Conservation (phyloP, 2,113 vertebrate genomes). For the Larimichthys crocea region DNA sequence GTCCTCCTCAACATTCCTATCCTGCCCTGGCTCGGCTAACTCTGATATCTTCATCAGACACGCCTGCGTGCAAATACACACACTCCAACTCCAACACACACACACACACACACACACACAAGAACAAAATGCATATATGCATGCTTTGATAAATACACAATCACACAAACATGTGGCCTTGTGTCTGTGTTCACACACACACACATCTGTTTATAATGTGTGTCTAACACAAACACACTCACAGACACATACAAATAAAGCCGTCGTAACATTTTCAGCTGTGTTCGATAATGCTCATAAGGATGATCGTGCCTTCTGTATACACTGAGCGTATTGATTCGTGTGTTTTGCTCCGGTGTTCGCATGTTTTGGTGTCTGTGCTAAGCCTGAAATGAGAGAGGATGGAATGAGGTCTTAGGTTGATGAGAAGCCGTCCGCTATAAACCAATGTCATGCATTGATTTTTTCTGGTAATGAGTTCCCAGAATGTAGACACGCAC, state of each 20-base stretch:
- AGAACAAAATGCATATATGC: slow-evolving; percentile 29
- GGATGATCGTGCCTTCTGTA: slow-evolving; percentile 43
- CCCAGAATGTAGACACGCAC: slow-evolving; percentile 42
- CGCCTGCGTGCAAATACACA: slow-evolving; percentile 41
- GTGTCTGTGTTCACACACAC: slow-evolving; percentile 6
- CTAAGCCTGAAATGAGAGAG: slow-evolving; percentile 47
- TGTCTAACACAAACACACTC: slow-evolving; percentile 17
- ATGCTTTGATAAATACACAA: slow-evolving; percentile 20
- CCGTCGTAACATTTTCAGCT: slow-evolving; percentile 37
- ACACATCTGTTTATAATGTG: background rate
- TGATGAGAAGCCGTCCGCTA: slow-evolving; percentile 64
- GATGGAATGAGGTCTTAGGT: slow-evolving; percentile 62
- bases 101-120: background rate
- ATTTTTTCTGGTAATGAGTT: slow-evolving; percentile 70
- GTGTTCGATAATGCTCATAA: slow-evolving; percentile 47
- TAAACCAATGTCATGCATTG: slow-evolving; percentile 67
- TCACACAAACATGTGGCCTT: slow-evolving; percentile 7
- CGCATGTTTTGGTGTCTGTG: slow-evolving; percentile 43
- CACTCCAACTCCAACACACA: background rate
- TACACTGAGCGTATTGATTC: slow-evolving; percentile 57
- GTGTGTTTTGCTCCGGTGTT: slow-evolving; percentile 49
- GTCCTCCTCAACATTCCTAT: slow-evolving; percentile 62
- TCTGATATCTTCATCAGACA: slow-evolving; percentile 76
- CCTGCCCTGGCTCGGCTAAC: slow-evolving; percentile 54
- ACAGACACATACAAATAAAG: slow-evolving; percentile 20